A percentile compares a stretch with the other conserved stretches of the same genome.
Evolutionary conservation across 2,888 invertebrate genomes (phyloP).

Genomic region (Caenorhabditis sp.): DNA sequence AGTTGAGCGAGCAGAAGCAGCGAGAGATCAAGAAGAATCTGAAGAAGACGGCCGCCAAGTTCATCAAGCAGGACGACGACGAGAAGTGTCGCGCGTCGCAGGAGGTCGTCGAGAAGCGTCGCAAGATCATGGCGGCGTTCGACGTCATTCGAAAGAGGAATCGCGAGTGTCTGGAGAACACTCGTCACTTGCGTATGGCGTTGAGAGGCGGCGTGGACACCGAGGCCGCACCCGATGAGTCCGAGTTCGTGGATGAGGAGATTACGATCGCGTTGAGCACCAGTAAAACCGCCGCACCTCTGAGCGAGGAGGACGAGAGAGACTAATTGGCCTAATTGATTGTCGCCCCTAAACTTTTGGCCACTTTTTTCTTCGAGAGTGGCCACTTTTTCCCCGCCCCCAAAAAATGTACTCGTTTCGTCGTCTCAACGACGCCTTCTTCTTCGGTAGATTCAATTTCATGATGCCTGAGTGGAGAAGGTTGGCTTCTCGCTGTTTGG

Average conservation of each 20-base stretch:
- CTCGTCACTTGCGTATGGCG: constrained; percentile 65
- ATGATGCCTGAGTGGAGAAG: constrained; percentile 68
- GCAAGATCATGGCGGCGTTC: constrained; percentile 79
- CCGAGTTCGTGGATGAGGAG: constrained; percentile 80
- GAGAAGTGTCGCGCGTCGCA: constrained; percentile 81
- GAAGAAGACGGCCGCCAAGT: constrained; percentile 96
- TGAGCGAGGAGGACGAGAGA: constrained; percentile 69
- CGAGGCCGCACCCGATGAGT: constrained; percentile 64
- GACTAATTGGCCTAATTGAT: constrained; percentile 50
- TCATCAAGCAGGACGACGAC: constrained; percentile 92
- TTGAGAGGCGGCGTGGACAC: constrained; percentile 76
- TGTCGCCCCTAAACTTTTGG: background rate
- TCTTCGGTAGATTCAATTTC: constrained; percentile 66
- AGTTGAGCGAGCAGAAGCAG: constrained; percentile 91
- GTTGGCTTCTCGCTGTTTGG: constrained; percentile 12
- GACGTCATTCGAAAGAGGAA: constrained; percentile 73
- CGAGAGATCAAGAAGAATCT: constrained; percentile 95
- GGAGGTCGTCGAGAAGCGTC: constrained; percentile 78
- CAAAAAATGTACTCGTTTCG: constrained; percentile 45
- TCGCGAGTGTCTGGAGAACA: constrained; percentile 59
- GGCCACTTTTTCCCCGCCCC: background rate
- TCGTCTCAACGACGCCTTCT: constrained; percentile 59
- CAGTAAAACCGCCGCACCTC: constrained; percentile 70
- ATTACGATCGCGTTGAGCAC: constrained; percentile 80
- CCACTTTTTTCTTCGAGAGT: constrained; percentile 5